Evolutionary conservation across 2,797 vertebrate genomes (phyloP), one percentile per base, ranked within the genome.

Genomic region (Novumbra hubbsi): DNA sequence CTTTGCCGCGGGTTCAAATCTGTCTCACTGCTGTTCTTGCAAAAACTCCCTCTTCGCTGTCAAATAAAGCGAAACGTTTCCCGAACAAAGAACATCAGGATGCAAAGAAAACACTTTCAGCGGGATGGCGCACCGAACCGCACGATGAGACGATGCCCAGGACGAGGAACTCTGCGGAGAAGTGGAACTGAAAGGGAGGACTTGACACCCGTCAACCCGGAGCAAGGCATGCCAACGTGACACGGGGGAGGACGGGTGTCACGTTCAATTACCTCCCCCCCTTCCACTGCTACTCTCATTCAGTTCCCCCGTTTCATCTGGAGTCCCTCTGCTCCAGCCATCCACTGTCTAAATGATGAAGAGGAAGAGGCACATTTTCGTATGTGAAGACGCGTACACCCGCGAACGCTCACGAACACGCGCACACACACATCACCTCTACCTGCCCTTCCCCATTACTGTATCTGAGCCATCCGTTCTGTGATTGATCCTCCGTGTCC

Each of bases 191-290:
- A 30, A 60, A 62, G 68, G 74, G 81, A 85, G 48, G 66, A 0
- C 27, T 77, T 76, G 82, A 79, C 78, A 81, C 78, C 76, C 63
- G 73, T 73, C 41, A 71, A 84, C 84, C 83, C 72, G 28, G 55
- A 30, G 30, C 27, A 76, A 70, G 80, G 77, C 66, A 73, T 27
- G 62, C 41, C 75, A 78, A 76, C 72, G 77, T 80, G 77, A 88
- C 83, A 83, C 52, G 69, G 78, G 75, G 79, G 74, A 28, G 52
- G 80, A 81, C 71, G 60, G 70, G 77, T 80, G 84, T 83, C 65
- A 7, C 68, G 41, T 82, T 84, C 75, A 74, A 77, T 84, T 82
- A 78, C 73, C 49, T 83, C 78, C 73, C 77, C 57, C 5, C 41
- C 41, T 11, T 14, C 41, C 41, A 14, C 50, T 67, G 75, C 78